Percentiles rank a stretch among this genome's conserved stretches.
phyloP scores from a whole-genome alignment of 2,888 invertebrate genomes.

The Chrysolina americana region DNA sequence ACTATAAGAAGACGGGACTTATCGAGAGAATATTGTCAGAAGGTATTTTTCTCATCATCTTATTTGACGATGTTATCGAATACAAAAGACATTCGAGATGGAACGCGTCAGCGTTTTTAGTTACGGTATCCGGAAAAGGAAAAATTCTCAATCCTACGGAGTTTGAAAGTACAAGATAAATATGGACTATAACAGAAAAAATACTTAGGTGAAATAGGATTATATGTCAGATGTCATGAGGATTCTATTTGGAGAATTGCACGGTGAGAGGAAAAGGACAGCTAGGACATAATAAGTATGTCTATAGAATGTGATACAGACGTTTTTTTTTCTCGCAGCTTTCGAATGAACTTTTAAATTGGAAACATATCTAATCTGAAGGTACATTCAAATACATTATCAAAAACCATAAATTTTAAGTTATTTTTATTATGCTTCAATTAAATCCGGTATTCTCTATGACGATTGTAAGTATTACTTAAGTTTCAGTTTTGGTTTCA shows the following conservation, averaged over 20 bases:
- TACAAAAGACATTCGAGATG: conserved; percentile 28
- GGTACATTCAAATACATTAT: too few species aligned
- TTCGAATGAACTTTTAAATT: too few species aligned
- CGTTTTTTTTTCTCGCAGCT: too few species aligned
- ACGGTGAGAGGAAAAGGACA: too few species aligned
- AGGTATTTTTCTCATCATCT: conserved; percentile 37
- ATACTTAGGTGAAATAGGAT: background rate
- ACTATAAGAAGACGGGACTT: conserved; percentile 13
- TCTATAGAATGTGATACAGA: too few species aligned
- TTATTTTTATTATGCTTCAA: too few species aligned
- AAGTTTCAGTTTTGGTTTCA: too few species aligned
- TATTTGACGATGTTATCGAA: conserved; percentile 36
- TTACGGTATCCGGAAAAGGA: conserved; percentile 6
- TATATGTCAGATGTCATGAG: background rate
- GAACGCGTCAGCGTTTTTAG: conserved; percentile 30
- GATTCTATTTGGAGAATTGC: background rate
- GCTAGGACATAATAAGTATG: too few species aligned
- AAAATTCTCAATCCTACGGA: background rate
- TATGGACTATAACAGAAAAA: background rate
- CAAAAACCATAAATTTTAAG: too few species aligned
- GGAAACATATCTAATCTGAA: too few species aligned
- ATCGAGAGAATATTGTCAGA: conserved; percentile 34
- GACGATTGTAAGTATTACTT: too few species aligned
- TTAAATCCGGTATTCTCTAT: too few species aligned
- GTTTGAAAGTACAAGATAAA: conserved; percentile 1